Evolutionary conservation across 2,797 vertebrate species (phyloP).

Genomic region (Artibeus jamaicensis): DNA sequence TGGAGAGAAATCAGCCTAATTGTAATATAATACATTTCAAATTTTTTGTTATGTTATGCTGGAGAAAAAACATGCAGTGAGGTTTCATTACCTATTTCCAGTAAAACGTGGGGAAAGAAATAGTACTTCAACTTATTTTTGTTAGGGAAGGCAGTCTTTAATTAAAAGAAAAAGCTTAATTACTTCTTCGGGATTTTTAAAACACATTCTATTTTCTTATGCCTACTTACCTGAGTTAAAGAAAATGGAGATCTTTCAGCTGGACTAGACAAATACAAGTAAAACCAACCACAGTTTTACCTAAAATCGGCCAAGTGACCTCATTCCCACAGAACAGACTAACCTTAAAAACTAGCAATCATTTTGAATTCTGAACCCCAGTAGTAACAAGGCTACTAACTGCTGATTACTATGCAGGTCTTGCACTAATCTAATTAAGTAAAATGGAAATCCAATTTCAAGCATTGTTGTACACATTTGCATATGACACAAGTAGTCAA

Average conservation of each 20-base stretch:
- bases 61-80: slow-evolving; percentile 54
- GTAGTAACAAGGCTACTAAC: slow-evolving; percentile 55
- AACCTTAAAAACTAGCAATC: slow-evolving; percentile 21
- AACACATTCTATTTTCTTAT: slow-evolving; percentile 39
- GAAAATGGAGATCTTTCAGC: slow-evolving; percentile 21
- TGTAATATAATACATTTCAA: slow-evolving; percentile 67
- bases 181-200: slow-evolving; percentile 17
- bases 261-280: not conserved
- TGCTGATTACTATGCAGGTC: slow-evolving; percentile 75
- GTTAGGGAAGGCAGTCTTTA: slow-evolving; percentile 19
- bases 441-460: slow-evolving; percentile 82
- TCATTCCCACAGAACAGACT: not conserved
- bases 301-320: not conserved
- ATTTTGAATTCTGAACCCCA: slow-evolving; percentile 35
- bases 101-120: slow-evolving; percentile 35
- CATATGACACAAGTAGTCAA: slow-evolving; percentile 75
- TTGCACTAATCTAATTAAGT: slow-evolving; percentile 79
- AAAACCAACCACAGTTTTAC: not conserved
- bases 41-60: slow-evolving; percentile 61
- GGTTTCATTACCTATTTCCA: slow-evolving; percentile 39
- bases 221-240: not conserved
- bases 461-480: slow-evolving; percentile 81
- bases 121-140: slow-evolving; percentile 44
- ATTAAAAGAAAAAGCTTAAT: slow-evolving; percentile 39
- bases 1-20: slow-evolving; percentile 64